Conservation (phyloP, 2,888 invertebrate species). For the Villa cingulata region DNA sequence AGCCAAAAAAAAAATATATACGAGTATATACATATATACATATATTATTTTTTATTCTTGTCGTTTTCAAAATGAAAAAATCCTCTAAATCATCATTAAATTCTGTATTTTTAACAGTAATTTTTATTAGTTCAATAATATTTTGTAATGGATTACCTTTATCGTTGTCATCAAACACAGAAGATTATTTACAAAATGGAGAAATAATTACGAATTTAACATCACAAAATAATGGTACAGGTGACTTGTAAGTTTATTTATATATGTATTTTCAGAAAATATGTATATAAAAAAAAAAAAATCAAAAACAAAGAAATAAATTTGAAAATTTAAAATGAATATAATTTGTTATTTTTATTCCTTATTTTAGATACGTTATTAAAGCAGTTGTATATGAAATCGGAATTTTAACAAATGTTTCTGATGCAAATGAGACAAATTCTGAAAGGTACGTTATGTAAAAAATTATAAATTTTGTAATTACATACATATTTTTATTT, state of each 20-base stretch:
- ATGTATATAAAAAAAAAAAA: too few species aligned
- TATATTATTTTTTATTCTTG: too few species aligned
- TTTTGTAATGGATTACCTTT: neutral
- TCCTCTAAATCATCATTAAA: too few species aligned
- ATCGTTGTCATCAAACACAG: neutral
- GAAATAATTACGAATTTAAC: neutral
- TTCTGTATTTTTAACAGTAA: too few species aligned
- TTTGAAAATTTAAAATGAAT: neutral
- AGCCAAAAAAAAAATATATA: too few species aligned
- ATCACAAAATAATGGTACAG: neutral
- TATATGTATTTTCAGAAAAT: too few species aligned
- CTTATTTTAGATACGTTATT: constrained; percentile 38
- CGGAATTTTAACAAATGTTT: constrained; percentile 43
- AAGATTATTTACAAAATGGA: neutral
- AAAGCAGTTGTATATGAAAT: constrained; percentile 46
- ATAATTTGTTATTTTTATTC: neutral
- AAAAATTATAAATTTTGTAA: too few species aligned
- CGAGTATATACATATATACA: too few species aligned
- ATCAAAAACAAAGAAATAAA: neutral
- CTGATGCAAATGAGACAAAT: constrained; percentile 32
- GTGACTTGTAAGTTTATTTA: neutral
- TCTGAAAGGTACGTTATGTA: constrained; percentile 19
- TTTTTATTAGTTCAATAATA: neutral
- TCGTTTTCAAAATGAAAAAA: too few species aligned
- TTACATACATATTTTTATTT: too few species aligned